phyloP scores from a whole-genome alignment of 2,113 vertebrate species.

The Dipodomys spectabilis region DNA sequence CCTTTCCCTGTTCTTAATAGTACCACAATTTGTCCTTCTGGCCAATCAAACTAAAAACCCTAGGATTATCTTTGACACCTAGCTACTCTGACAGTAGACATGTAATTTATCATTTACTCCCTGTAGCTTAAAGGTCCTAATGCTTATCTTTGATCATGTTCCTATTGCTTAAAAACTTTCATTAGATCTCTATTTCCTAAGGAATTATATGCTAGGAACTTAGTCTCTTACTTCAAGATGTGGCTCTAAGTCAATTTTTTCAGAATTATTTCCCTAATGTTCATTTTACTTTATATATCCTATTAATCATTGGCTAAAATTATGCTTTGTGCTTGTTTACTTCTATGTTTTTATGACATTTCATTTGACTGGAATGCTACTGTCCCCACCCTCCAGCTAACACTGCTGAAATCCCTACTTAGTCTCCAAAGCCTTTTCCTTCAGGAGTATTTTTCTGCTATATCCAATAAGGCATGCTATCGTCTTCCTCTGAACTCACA shows the following conservation, averaged over 20 bases:
- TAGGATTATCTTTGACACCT: neutral
- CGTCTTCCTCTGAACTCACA: constrained; percentile 42
- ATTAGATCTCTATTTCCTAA: neutral
- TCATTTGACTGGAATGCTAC: constrained; percentile 2
- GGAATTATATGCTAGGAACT: constrained; percentile 5
- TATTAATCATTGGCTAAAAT: constrained; percentile 25
- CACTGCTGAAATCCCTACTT: constrained; percentile 22
- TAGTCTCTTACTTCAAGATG: neutral
- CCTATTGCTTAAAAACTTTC: constrained; percentile 32
- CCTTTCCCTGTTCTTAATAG: neutral
- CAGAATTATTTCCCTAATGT: constrained; percentile 19
- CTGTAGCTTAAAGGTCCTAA: neutral
- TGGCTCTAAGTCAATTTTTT: neutral
- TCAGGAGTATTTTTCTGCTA: neutral
- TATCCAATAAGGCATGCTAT: neutral
- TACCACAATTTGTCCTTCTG: neutral
- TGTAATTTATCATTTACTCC: neutral
- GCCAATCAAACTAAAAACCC: constrained; percentile 36
- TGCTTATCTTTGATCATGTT: neutral
- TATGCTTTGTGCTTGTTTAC: constrained; percentile 27
- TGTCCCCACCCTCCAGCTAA: neutral
- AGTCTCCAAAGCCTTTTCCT: neutral
- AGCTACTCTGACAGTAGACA: neutral
- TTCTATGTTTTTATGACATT: constrained; percentile 57
- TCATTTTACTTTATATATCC: neutral